phyloP scores from a whole-genome alignment of 2,797 vertebrate species.

The Craterocephalus amniculus region DNA sequence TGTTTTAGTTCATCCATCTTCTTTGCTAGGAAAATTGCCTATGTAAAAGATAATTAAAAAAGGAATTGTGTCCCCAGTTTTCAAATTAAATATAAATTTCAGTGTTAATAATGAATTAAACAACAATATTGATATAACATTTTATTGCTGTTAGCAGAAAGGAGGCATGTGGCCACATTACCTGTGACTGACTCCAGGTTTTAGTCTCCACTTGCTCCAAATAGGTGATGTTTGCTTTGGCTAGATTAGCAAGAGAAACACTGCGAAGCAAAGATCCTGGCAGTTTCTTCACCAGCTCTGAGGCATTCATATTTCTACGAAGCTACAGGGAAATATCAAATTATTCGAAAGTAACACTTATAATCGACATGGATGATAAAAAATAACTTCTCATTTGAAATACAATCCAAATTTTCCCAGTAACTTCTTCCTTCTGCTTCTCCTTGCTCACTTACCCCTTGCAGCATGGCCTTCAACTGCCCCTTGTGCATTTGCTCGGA shows the following conservation, averaged over 20 bases:
- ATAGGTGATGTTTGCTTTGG: slow-evolving; percentile 60
- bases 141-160: neutral
- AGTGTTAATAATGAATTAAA: neutral
- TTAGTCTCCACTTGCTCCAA: slow-evolving; percentile 62
- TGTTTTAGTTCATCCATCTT: slow-evolving; percentile 1
- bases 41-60: neutral
- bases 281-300: slow-evolving; percentile 64
- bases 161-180: slow-evolving; percentile 27
- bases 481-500: slow-evolving; percentile 58
- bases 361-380: neutral
- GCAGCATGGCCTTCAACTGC: slow-evolving; percentile 72
- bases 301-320: slow-evolving; percentile 18
- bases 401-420: neutral
- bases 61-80: neutral
- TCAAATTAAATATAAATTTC: neutral
- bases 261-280: slow-evolving; percentile 52
- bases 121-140: neutral
- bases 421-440: neutral
- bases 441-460: slow-evolving; percentile 65
- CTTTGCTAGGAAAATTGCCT: slow-evolving; percentile 55
- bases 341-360: neutral
- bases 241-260: slow-evolving; percentile 65
- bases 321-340: slow-evolving; percentile 59
- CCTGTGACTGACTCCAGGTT: slow-evolving; percentile 72
- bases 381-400: neutral